Conservation (phyloP, 1,140 invertebrate species). For the Penaeus vannamei region DNA sequence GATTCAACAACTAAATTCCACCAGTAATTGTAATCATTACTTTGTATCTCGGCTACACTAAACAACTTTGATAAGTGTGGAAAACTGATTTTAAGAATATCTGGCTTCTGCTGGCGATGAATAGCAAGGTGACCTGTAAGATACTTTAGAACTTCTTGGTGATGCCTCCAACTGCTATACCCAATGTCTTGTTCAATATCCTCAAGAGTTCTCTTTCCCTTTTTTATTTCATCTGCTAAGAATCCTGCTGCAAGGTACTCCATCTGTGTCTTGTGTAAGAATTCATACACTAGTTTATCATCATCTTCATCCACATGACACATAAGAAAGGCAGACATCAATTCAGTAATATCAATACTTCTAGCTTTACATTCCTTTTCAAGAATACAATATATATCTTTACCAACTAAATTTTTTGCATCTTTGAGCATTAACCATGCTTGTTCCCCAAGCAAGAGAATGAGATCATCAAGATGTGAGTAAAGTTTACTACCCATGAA, state of each 20-base stretch:
- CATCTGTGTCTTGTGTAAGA: slow-evolving; percentile 55
- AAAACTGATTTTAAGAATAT: background rate
- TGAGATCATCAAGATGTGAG: background rate
- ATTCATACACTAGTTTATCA: background rate
- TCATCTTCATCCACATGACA: slow-evolving; percentile 4
- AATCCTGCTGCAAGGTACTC: slow-evolving; percentile 47
- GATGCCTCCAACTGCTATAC: background rate
- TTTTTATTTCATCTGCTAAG: slow-evolving; percentile 2
- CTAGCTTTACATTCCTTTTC: slow-evolving; percentile 12
- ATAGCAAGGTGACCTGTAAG: slow-evolving; percentile 32
- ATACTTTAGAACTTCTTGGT: slow-evolving; percentile 31
- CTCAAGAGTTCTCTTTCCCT: background rate
- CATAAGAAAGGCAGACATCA: slow-evolving; percentile 54
- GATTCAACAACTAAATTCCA: slow-evolving; percentile 36
- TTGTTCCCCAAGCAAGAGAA: slow-evolving; percentile 31
- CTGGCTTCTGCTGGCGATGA: background rate
- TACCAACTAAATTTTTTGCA: background rate
- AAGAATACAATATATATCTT: background rate
- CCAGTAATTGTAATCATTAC: slow-evolving; percentile 19
- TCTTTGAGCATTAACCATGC: background rate
- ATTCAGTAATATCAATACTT: slow-evolving; percentile 3
- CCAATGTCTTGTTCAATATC: background rate
- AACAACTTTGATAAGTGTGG: background rate
- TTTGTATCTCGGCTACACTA: background rate
- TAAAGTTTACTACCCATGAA: background rate